A percentile compares a stretch with the other conserved stretches of the same genome.
Conservation (phyloP, 1,140 invertebrate species). For the Lerema accius region DNA sequence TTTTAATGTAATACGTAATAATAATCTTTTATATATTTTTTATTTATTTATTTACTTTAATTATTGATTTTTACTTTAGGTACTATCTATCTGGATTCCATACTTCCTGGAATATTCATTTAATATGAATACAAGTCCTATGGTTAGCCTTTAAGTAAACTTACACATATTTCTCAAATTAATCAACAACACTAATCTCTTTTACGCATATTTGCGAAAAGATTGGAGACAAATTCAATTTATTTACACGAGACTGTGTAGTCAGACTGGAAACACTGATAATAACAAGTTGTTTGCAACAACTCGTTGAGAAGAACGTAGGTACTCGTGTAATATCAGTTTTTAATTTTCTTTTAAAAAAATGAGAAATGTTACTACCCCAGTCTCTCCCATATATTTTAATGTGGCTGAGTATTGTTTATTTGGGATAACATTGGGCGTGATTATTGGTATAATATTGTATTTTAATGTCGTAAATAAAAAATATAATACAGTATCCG, state of each 20-base stretch:
- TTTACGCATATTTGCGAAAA: constrained; percentile 56
- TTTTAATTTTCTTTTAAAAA: constrained; percentile 36
- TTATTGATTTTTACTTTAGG: too few species aligned
- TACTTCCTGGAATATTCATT: too few species aligned
- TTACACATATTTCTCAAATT: too few species aligned
- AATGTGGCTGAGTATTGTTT: constrained; percentile 77
- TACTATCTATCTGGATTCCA: too few species aligned
- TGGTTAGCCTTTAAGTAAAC: too few species aligned
- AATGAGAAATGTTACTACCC: constrained; percentile 55
- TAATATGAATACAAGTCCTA: too few species aligned
- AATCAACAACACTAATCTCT: constrained; percentile 32
- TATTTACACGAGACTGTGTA: constrained; percentile 53
- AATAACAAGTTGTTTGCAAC: constrained; percentile 46
- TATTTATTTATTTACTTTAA: too few species aligned
- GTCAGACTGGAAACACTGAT: constrained; percentile 52
- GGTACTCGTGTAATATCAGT: constrained; percentile 30
- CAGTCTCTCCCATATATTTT: constrained; percentile 69
- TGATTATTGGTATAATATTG: constrained; percentile 71
- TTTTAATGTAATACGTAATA: too few species aligned
- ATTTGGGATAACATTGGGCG: constrained; percentile 73
- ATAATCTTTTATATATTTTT: too few species aligned
- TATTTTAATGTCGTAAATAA: constrained; percentile 72
- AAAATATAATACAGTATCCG: constrained; percentile 68
- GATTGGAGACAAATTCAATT: constrained; percentile 66
- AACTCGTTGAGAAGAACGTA: constrained; percentile 19